Evolutionary conservation across 2,888 invertebrate species (phyloP).

Genomic region (Lithosia quadra): DNA sequence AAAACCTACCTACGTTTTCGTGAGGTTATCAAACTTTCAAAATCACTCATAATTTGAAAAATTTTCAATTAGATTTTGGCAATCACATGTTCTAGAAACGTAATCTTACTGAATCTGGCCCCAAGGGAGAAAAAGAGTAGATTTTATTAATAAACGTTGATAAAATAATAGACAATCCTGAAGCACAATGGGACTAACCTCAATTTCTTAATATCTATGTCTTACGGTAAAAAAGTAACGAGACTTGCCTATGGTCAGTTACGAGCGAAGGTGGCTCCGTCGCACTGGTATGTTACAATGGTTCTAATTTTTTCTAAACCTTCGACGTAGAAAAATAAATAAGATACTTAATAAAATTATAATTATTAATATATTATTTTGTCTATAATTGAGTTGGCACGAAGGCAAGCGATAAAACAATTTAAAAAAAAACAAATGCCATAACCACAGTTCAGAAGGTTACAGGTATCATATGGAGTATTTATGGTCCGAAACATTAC

Average conservation of each 20-base stretch:
- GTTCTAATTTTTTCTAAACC: slow-evolving; percentile 78
- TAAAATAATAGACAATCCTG: slow-evolving; percentile 23
- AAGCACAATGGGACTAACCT: slow-evolving; percentile 33
- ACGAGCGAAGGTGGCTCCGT: slow-evolving; percentile 36
- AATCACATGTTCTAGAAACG: too few relatives aligned
- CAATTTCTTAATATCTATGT: slow-evolving; percentile 79
- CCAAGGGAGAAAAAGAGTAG: too few relatives aligned
- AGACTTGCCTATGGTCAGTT: slow-evolving; percentile 80
- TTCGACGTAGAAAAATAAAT: slow-evolving; percentile 75
- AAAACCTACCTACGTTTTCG: too few relatives aligned
- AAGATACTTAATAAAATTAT: slow-evolving; percentile 64
- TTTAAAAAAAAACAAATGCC: not conserved
- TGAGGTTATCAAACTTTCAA: too few relatives aligned
- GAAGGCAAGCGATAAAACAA: not conserved
- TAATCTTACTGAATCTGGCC: too few relatives aligned
- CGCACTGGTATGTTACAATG: slow-evolving; percentile 66
- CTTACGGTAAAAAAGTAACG: slow-evolving; percentile 80
- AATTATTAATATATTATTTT: slow-evolving; percentile 53
- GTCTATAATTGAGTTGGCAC: slow-evolving; percentile 45
- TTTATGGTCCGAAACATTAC: too few relatives aligned
- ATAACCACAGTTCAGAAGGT: too few relatives aligned
- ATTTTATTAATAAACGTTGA: not conserved
- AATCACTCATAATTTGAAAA: too few relatives aligned
- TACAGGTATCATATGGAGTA: too few relatives aligned
- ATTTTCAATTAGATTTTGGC: too few relatives aligned